These are phyloP conservation scores for Caranx melampygus DNA, from an alignment of 2,113 vertebrate species.

Conservation along the genomic window DNA sequence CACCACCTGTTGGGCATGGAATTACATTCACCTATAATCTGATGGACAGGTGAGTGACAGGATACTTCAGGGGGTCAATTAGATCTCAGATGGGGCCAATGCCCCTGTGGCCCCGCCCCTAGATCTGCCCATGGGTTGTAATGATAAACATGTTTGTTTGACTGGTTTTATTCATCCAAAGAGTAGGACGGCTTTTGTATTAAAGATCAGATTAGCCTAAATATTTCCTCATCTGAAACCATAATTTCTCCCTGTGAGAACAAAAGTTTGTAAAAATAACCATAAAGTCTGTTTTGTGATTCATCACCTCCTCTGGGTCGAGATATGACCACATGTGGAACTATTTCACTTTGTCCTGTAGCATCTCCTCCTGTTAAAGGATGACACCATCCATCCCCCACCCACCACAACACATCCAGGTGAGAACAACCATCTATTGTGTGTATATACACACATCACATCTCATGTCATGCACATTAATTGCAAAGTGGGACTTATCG, in stretches of 20 bases:
- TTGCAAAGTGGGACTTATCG: conserved; percentile 67
- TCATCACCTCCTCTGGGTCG: not conserved
- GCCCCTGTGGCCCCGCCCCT: too few species aligned
- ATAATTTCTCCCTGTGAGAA: not conserved
- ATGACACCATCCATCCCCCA: not conserved
- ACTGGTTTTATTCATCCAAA: not conserved
- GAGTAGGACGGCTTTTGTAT: not conserved
- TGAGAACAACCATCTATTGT: not conserved
- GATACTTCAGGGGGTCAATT: too few species aligned
- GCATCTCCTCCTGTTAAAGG: not conserved
- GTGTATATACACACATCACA: not conserved
- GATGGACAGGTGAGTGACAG: too few species aligned
- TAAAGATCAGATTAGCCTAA: not conserved
- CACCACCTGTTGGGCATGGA: too few species aligned
- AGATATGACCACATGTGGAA: not conserved
- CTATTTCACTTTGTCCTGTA: not conserved
- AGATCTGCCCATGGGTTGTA: too few species aligned
- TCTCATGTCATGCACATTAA: conserved; percentile 51
- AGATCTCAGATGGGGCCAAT: too few species aligned
- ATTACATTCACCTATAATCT: too few species aligned
- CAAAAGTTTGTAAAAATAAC: not conserved
- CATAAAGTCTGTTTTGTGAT: not conserved
- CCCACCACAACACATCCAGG: not conserved
- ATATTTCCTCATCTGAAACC: too few species aligned
- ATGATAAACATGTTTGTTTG: not conserved